A percentile compares a stretch with the other conserved stretches of the same genome.
Conservation (phyloP, 2,888 invertebrate species). For the Thyatira batis region DNA sequence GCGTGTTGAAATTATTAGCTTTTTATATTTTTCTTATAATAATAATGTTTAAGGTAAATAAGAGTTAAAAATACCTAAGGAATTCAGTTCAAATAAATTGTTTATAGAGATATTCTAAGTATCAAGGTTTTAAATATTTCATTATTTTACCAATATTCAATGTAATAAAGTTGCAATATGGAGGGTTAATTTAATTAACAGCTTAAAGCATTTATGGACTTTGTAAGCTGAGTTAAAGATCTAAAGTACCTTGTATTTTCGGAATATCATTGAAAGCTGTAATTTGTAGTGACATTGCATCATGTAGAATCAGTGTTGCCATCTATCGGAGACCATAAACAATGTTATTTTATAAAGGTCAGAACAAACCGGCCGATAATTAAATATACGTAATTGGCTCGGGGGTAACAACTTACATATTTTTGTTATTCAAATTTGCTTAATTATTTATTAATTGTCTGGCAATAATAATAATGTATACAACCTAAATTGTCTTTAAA, state of each 20-base stretch:
- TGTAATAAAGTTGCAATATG: conserved; percentile 32
- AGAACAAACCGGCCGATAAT: background rate
- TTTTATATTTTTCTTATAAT: too few relatives aligned
- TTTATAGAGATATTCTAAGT: conserved; percentile 34
- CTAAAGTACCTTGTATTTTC: conserved; percentile 22
- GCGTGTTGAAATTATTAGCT: background rate
- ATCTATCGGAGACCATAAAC: conserved; percentile 40
- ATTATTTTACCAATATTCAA: conserved; percentile 41
- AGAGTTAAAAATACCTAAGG: background rate
- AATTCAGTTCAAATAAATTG: too few relatives aligned
- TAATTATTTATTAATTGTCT: background rate
- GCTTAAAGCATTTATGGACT: conserved; percentile 27
- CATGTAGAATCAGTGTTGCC: conserved; percentile 20
- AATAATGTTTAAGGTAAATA: too few relatives aligned
- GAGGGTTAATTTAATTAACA: conserved; percentile 25
- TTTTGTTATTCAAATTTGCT: background rate
- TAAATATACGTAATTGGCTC: background rate
- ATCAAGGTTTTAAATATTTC: conserved; percentile 45
- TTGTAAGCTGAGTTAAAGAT: conserved; percentile 19
- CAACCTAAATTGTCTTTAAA: too few relatives aligned
- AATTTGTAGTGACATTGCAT: conserved; percentile 41
- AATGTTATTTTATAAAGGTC: background rate
- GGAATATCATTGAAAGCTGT: conserved; percentile 23
- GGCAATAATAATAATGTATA: background rate
- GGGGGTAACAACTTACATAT: background rate